Percentiles rank a stretch among this genome's conserved stretches.
Evolutionary conservation across 2,888 invertebrate genomes (phyloP).

Genomic region (Cotesia congregata): DNA sequence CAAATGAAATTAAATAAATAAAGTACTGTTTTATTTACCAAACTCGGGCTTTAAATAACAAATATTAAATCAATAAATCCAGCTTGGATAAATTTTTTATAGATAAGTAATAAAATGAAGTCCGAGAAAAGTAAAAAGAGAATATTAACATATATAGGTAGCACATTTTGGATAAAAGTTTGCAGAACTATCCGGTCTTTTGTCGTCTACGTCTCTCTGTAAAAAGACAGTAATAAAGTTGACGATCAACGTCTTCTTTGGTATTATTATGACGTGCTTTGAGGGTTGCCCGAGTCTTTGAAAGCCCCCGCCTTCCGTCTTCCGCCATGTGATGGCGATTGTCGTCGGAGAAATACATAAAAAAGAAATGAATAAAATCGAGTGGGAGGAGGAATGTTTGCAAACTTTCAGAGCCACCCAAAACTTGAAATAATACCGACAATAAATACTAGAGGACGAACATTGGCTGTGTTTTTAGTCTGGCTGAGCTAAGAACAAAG

Average conservation of each 20-base stretch:
- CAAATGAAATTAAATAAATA: neutral
- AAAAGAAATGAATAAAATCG: constrained; percentile 10
- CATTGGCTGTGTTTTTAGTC: neutral
- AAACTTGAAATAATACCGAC: constrained; percentile 11
- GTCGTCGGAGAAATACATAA: neutral
- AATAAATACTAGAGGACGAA: neutral
- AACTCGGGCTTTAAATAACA: no score
- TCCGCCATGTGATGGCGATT: neutral
- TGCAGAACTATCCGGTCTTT: constrained; percentile 15
- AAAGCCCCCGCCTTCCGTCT: neutral
- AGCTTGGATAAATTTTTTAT: neutral
- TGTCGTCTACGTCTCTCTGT: neutral
- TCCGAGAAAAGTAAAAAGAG: constrained; percentile 19
- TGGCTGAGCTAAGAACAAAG: neutral
- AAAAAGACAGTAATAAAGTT: constrained; percentile 40
- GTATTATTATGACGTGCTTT: constrained; percentile 38
- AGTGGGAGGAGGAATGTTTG: constrained; percentile 5
- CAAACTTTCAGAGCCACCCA: neutral
- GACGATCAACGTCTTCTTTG: constrained; percentile 36
- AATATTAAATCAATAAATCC: neutral
- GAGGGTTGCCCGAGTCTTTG: constrained; percentile 29
- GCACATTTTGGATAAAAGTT: constrained; percentile 1
- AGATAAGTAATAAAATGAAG: neutral
- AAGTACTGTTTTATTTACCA: neutral
- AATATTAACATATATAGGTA: constrained; percentile 21